phyloP scores from a whole-genome alignment of 2,113 vertebrate genomes.

The Semnornis frantzii region DNA sequence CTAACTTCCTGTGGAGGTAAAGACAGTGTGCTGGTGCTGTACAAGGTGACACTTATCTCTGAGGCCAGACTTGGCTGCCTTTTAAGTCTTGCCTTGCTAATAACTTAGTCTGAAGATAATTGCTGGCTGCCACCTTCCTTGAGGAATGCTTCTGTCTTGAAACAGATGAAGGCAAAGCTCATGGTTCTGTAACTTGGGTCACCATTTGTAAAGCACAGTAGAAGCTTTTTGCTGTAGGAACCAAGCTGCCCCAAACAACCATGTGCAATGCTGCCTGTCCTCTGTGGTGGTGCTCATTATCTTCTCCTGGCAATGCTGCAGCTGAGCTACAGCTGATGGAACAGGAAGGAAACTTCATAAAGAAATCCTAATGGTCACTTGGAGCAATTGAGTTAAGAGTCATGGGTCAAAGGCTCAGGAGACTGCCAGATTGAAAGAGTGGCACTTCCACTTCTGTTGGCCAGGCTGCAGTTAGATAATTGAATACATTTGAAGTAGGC shows the following conservation, averaged over 20 bases:
- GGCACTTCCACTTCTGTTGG: not conserved
- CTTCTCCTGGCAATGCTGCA: not conserved
- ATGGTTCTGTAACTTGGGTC: not conserved
- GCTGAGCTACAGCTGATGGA: not conserved
- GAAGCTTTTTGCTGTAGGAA: not conserved
- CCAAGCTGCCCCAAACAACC: not conserved
- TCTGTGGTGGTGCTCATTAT: not conserved
- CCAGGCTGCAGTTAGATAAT: slow-evolving; percentile 38
- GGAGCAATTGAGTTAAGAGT: not conserved
- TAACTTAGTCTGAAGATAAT: not conserved
- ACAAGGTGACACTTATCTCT: not conserved
- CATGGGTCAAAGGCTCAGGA: slow-evolving; percentile 15
- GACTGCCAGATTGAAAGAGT: not conserved
- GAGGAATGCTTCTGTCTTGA: not conserved
- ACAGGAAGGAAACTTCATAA: slow-evolving; percentile 4
- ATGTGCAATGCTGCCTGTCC: not conserved
- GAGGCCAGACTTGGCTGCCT: not conserved
- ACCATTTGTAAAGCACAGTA: not conserved
- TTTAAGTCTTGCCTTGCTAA: not conserved
- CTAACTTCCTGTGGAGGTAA: not conserved
- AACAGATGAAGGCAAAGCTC: not conserved
- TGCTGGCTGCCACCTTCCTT: not conserved
- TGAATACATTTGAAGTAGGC: slow-evolving; percentile 41
- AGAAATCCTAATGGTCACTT: not conserved
- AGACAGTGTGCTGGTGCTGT: not conserved